A percentile compares a stretch with the other conserved stretches of the same genome.
Evolutionary conservation across 2,888 invertebrate genomes (phyloP).

Genomic region (Polylopha cassiicola): DNA sequence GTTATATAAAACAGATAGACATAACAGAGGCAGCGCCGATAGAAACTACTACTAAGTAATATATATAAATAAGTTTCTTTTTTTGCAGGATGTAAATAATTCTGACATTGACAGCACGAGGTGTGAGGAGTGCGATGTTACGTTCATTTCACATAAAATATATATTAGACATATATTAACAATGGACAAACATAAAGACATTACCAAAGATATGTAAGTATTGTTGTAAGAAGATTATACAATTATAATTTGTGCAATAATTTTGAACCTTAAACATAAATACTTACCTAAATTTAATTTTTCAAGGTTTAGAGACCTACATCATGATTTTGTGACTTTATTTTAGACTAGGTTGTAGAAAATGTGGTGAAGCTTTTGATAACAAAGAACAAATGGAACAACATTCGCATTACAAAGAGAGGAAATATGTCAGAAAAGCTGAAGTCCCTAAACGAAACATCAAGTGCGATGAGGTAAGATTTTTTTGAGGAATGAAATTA

Average conservation of each 20-base stretch:
- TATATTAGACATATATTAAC: conserved; percentile 18
- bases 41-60: too few relatives aligned
- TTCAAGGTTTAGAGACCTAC: too few relatives aligned
- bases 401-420: conserved; percentile 14
- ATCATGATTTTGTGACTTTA: too few relatives aligned
- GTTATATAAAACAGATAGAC: too few relatives aligned
- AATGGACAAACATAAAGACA: conserved; percentile 17
- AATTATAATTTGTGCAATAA: too few relatives aligned
- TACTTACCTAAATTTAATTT: too few relatives aligned
- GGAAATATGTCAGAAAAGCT: conserved; percentile 1
- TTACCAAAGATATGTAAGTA: conserved; percentile 14
- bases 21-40: too few relatives aligned
- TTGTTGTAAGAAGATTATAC: too few relatives aligned
- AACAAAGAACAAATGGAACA: conserved; percentile 5
- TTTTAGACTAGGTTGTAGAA: conserved; percentile 11
- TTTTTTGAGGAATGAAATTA: too few relatives aligned
- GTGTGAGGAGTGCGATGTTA: conserved; percentile 21
- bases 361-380: conserved; percentile 13
- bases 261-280: too few relatives aligned
- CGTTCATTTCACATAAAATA: conserved; percentile 18
- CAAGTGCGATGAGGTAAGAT: conserved; percentile 17
- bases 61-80: too few relatives aligned
- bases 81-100: conserved; percentile 14
- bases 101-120: conserved; percentile 13
- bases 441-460: conserved; percentile 8